A percentile compares a stretch with the other conserved stretches of the same genome.
Evolutionary conservation across 2,797 vertebrate species (phyloP).

Genomic region (Centroberyx gerrardi): DNA sequence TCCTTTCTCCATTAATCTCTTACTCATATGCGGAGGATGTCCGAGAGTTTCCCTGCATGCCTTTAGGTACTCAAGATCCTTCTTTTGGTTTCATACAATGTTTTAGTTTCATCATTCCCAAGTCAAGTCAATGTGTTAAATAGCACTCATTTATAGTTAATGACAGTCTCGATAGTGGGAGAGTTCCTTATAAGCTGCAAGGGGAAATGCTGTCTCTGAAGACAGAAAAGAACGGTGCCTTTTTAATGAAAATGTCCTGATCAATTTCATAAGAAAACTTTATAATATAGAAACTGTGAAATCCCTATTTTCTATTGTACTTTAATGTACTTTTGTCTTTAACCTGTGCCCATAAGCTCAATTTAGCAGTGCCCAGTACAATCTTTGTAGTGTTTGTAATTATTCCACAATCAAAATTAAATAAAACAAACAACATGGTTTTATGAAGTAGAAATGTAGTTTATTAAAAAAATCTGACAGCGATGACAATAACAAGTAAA

Average conservation of each 20-base stretch:
- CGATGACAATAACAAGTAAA: constrained; percentile 21
- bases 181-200: background rate
- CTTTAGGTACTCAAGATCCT: constrained; percentile 35
- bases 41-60: constrained; percentile 32
- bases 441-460: constrained; percentile 49
- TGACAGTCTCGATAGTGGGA: background rate
- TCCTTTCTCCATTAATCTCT: constrained; percentile 47
- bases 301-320: too few relatives aligned
- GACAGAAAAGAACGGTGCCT: background rate
- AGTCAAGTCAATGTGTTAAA: background rate
- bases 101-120: constrained; percentile 61
- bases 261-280: background rate
- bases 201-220: background rate
- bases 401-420: background rate
- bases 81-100: constrained; percentile 70
- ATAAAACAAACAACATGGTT: background rate
- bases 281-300: too few relatives aligned
- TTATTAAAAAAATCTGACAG: background rate
- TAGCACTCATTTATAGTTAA: constrained; percentile 31
- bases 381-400: background rate
- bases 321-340: background rate
- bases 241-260: too few relatives aligned
- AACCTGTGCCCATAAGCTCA: background rate
- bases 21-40: constrained; percentile 40
- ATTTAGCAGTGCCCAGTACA: too few relatives aligned